phyloP scores from a whole-genome alignment of 2,888 invertebrate genomes.

The Synanthedon vespiformis region DNA sequence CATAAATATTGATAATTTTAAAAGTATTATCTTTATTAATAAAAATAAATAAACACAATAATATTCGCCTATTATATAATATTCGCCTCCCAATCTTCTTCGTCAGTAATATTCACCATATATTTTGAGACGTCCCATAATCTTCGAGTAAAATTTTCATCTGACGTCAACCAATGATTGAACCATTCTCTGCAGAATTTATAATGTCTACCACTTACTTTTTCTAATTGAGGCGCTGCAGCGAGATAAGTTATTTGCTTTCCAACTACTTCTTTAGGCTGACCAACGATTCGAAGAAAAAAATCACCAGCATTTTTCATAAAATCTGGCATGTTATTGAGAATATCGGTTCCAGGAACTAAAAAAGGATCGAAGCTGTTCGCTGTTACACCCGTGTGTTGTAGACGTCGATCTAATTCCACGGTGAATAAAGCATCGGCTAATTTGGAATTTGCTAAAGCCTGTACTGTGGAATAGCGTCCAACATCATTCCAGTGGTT shows the following conservation, averaged over 20 bases:
- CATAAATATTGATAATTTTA: not conserved
- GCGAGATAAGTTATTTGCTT: conserved; percentile 41
- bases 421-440: conserved; percentile 73
- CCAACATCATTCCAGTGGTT: conserved; percentile 47
- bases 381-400: conserved; percentile 72
- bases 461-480: conserved; percentile 27
- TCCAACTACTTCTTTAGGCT: conserved; percentile 41
- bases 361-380: conserved; percentile 73
- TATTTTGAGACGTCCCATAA: conserved; percentile 45
- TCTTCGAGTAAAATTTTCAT: conserved; percentile 24
- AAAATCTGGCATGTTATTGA: conserved; percentile 27
- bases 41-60: not conserved
- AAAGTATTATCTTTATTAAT: not conserved
- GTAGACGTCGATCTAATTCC: conserved; percentile 66
- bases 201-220: conserved; percentile 37
- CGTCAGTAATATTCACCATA: conserved; percentile 30
- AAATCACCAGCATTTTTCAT: conserved; percentile 23
- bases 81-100: conserved; percentile 40
- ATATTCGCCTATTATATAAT: not conserved
- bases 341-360: conserved; percentile 39
- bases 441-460: conserved; percentile 63
- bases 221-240: conserved; percentile 28
- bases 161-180: conserved; percentile 39
- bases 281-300: conserved; percentile 37
- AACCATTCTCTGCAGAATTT: conserved; percentile 41